A percentile compares a stretch with the other conserved stretches of the same genome.
These are phyloP conservation scores for Aproaerema taeniolella DNA, from an alignment of 2,888 invertebrate species.

Conservation along the genomic window DNA sequence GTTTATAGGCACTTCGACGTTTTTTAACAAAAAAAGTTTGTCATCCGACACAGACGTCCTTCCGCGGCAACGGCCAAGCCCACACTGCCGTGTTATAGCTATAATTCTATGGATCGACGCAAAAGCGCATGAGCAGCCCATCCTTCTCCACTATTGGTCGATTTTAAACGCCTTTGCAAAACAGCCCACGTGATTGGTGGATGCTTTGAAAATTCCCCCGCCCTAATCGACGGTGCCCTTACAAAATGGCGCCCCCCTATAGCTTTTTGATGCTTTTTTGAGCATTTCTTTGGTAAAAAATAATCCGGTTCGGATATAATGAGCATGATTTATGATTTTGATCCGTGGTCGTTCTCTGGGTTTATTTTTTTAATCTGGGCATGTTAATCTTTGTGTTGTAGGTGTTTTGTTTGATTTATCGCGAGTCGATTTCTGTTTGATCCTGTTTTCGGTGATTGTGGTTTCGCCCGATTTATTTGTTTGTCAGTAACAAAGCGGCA, in stretches of 20 bases:
- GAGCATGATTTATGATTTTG: constrained; percentile 76
- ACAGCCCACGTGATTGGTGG: constrained; percentile 40
- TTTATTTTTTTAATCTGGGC: constrained; percentile 60
- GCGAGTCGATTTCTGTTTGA: constrained; percentile 47
- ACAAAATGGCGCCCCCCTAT: constrained; percentile 74
- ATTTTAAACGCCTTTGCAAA: constrained; percentile 60
- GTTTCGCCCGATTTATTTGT: constrained; percentile 20
- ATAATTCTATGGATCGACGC: constrained; percentile 70
- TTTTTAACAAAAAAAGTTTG: constrained; percentile 38
- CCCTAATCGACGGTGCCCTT: constrained; percentile 61
- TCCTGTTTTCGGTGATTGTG: constrained; percentile 21
- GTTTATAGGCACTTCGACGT: constrained; percentile 65
- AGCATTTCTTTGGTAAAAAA: constrained; percentile 73
- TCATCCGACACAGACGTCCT: constrained; percentile 42
- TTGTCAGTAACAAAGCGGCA: constrained; percentile 2
- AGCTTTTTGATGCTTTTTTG: constrained; percentile 74
- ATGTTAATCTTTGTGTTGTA: constrained; percentile 68
- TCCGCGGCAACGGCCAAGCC: constrained; percentile 62
- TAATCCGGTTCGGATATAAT: constrained; percentile 76
- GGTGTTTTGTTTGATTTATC: constrained; percentile 59
- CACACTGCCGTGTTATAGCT: constrained; percentile 71
- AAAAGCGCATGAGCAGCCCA: constrained; percentile 65
- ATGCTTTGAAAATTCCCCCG: constrained; percentile 55
- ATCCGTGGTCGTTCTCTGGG: constrained; percentile 55
- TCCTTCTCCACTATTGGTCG: constrained; percentile 49